A percentile compares a stretch with the other conserved stretches of the same genome.
Evolutionary conservation across 1,140 invertebrate genomes (phyloP).

Genomic region (Ericerus pela): DNA sequence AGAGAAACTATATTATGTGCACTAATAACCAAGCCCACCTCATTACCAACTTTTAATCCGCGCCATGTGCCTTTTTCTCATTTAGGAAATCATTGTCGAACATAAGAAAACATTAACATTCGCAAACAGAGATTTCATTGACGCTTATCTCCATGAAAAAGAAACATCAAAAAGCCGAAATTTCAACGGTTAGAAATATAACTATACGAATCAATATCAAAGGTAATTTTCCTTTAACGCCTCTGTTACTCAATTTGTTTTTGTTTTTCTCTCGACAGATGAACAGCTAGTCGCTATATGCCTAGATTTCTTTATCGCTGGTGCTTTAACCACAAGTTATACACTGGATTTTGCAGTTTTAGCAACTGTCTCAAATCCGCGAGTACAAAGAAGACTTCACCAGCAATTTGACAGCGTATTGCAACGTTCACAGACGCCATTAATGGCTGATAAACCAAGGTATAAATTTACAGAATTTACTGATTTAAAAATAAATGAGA

Average conservation of each 20-base stretch:
- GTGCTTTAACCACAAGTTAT: conserved; percentile 52
- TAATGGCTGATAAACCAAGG: not conserved
- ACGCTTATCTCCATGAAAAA: conserved; percentile 58
- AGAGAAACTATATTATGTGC: too few species aligned
- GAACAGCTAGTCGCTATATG: conserved; percentile 52
- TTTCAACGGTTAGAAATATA: conserved; percentile 39
- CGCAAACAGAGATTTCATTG: conserved; percentile 52
- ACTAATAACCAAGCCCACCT: too few species aligned
- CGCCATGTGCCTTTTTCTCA: too few species aligned
- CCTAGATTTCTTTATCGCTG: conserved; percentile 54
- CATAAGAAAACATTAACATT: conserved; percentile 38
- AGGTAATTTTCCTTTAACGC: too few species aligned
- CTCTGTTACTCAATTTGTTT: not conserved
- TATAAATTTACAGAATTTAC: too few species aligned
- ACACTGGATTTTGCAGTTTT: conserved; percentile 55
- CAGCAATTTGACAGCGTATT: conserved; percentile 29
- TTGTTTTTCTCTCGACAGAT: conserved; percentile 32
- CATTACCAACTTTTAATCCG: too few species aligned
- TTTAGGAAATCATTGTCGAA: conserved; percentile 41
- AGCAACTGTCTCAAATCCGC: conserved; percentile 44
- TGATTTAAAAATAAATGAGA: too few species aligned
- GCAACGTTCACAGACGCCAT: conserved; percentile 25
- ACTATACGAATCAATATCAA: too few species aligned
- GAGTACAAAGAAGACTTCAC: conserved; percentile 48
- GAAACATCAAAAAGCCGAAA: conserved; percentile 32